Base-by-base conservation (phyloP, 2,888 invertebrate species). In the Lydus trimaculatus region DNA sequence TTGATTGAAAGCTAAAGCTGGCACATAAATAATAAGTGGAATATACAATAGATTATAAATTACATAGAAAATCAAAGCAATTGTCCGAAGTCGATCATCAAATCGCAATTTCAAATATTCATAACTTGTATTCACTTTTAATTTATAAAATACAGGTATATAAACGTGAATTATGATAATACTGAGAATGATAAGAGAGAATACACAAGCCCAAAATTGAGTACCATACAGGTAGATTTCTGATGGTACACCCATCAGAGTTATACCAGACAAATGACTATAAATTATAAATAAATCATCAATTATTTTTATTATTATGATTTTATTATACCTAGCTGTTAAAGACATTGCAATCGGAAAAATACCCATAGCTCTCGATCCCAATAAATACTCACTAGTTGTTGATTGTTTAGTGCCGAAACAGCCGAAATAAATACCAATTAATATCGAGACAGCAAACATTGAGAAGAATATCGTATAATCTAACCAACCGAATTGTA, bases 191-290 rank as follows among this genome's bases (percentile, higher is more conserved):
- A 87, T 73, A 58, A 86, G 85, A 7, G 86, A 83, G 5, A 88
- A 72, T 39, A 83, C 75, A 43, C 85, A 83, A 15, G 82, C 81
- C 58, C 84, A 81, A 77, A 91, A 92, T 75, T 90, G 90, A 0
- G 90, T 90, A 7, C 92, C 92, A 78, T 89, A 88, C 23, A 89
- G 85, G 79, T 92, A 92, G 74, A 92, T 89, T 80, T 92, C 92
- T 0, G 91, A 89, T 0, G 92, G 92, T 7, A 91, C 88, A 0
- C 91, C 92, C 6, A 92, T 86, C 8, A 92, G 83, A 0, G 92
- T 91, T 43, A 92, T 90, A 52, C 92, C 91, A 1, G 92, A 92
- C 76, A 92, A 83, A 72, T 91, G 91, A 76, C 91, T 91, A 62
- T n/a, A 61, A 78, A 36, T 36, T 3, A 39, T n/a, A n/a, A 8